phyloP scores from a whole-genome alignment of 2,797 vertebrate species.

The Tenualosa thibaudeaui region DNA sequence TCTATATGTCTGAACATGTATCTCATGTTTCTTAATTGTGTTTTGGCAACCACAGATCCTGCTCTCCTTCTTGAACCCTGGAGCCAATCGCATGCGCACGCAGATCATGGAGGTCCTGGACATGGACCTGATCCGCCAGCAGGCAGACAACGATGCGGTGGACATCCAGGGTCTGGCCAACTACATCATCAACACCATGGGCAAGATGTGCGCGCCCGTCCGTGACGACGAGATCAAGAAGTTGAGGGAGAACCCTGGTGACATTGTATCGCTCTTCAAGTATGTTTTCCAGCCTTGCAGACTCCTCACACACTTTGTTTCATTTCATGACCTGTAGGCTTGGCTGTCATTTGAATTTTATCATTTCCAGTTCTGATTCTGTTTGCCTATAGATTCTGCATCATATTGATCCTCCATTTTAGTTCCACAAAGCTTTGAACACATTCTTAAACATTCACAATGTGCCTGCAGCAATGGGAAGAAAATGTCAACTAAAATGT shows the following conservation, averaged over 20 bases:
- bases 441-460: no score
- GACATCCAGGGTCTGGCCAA: slow-evolving; percentile 87
- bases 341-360: no score
- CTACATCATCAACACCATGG: slow-evolving; percentile 89
- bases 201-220: slow-evolving; percentile 86
- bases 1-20: neutral
- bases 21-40: neutral
- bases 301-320: neutral
- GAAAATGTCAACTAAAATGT: no score
- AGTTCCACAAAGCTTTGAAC: no score
- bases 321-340: neutral
- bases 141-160: slow-evolving; percentile 86
- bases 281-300: slow-evolving; percentile 38
- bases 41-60: slow-evolving; percentile 72
- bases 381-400: no score
- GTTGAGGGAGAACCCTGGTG: slow-evolving; percentile 75
- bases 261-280: slow-evolving; percentile 83
- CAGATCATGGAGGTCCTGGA: slow-evolving; percentile 93
- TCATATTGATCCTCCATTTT: neutral
- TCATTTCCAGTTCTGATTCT: no score
- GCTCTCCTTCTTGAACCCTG: slow-evolving; percentile 88
- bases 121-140: slow-evolving; percentile 88
- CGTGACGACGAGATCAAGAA: slow-evolving; percentile 86
- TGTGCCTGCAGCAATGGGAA: no score
- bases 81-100: slow-evolving; percentile 85